Conservation (phyloP, 2,113 vertebrate species). For the Eretmodus cyanostictus region DNA sequence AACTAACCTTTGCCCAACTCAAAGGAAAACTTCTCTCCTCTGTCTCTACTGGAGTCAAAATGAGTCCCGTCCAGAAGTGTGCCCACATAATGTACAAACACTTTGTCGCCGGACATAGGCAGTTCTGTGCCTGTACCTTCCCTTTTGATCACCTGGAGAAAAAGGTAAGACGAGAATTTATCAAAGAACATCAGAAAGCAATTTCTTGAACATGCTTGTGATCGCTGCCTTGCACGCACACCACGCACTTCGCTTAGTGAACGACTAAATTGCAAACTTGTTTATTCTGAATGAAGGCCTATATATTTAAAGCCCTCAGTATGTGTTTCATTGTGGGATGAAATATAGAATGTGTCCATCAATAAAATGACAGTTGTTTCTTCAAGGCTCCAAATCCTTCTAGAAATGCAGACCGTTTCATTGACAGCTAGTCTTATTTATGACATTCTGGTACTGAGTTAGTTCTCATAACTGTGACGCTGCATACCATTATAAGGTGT, state of each 20-base stretch:
- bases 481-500: not conserved
- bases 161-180: not conserved
- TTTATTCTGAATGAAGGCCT: not conserved
- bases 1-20: constrained; percentile 92
- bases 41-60: constrained; percentile 93
- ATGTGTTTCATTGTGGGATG: not conserved
- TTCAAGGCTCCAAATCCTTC: not conserved
- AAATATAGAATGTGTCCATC: not conserved
- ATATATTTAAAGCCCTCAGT: not conserved
- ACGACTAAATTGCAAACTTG: not conserved
- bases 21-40: constrained; percentile 89
- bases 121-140: constrained; percentile 82
- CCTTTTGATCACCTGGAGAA: constrained; percentile 81
- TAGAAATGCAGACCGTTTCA: not conserved
- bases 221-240: not conserved
- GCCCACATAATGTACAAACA: constrained; percentile 93
- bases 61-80: constrained; percentile 88
- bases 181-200: not conserved
- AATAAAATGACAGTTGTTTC: not conserved
- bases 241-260: not conserved
- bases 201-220: not conserved
- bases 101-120: constrained; percentile 93
- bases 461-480: not conserved
- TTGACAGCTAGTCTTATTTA: not conserved
- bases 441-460: not conserved